Percentiles rank a stretch among this genome's conserved stretches.
phyloP scores from a whole-genome alignment of 1,140 invertebrate genomes.

The Cyrtorhinus lividipennis region DNA sequence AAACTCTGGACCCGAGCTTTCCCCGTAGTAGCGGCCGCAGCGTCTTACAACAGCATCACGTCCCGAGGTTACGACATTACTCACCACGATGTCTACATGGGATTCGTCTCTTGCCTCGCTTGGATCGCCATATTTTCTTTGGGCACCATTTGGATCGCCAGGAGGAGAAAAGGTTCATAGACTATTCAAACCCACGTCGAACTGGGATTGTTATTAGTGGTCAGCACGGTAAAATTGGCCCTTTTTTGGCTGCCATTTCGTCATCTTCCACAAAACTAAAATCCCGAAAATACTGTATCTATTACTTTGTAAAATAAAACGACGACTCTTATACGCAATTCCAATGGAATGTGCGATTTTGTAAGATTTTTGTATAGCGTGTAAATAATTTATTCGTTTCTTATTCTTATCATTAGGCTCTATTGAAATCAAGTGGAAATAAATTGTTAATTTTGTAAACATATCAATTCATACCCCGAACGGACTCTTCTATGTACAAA shows the following conservation, averaged over 20 bases:
- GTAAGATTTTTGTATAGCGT: neutral
- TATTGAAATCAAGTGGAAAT: neutral
- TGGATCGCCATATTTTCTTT: conserved; percentile 36
- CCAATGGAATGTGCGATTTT: neutral
- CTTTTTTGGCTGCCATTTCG: too few species aligned
- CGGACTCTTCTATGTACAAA: too few species aligned
- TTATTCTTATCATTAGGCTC: neutral
- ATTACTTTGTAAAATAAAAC: neutral
- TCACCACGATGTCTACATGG: conserved; percentile 36
- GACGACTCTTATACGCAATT: neutral
- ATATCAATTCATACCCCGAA: neutral
- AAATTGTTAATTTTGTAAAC: neutral
- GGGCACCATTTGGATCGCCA: conserved; percentile 22
- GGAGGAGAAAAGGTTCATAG: conserved; percentile 15
- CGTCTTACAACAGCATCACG: conserved; percentile 38
- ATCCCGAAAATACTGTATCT: neutral
- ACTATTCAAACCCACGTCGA: too few species aligned
- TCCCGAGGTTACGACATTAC: conserved; percentile 37
- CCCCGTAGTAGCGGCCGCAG: conserved; percentile 40
- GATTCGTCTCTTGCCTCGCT: conserved; percentile 35
- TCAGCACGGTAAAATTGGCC: too few species aligned
- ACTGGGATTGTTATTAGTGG: too few species aligned
- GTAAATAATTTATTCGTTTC: neutral
- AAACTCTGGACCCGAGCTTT: conserved; percentile 36
- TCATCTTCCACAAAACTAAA: too few species aligned